phyloP scores from a whole-genome alignment of 2,113 vertebrate species.

The Pelmatolapia mariae region DNA sequence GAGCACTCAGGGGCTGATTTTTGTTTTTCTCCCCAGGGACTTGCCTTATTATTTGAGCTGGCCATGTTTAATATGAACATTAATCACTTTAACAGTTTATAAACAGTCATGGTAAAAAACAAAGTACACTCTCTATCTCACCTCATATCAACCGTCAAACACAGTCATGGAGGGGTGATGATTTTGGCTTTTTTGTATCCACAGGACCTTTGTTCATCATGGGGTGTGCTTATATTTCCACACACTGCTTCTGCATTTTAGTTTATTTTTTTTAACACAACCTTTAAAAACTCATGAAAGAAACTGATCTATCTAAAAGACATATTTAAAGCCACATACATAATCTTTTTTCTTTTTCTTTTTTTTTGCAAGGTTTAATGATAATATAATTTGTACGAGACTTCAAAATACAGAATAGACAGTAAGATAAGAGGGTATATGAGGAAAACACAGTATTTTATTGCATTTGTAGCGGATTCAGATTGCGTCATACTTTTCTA shows the following conservation, averaged over 20 bases:
- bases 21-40: not conserved
- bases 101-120: not conserved
- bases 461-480: not conserved
- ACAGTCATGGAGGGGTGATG: not conserved
- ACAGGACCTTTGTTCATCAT: not conserved
- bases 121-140: accelerated
- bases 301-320: not conserved
- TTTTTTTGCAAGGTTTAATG: not conserved
- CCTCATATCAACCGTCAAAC: not conserved
- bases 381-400: not conserved
- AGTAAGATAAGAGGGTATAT: not conserved
- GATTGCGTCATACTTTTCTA: not conserved
- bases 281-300: not conserved
- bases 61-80: not conserved
- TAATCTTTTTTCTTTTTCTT: not conserved
- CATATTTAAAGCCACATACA: not conserved
- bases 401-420: not conserved
- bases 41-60: not conserved
- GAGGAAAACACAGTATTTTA: not conserved
- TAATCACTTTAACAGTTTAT: not conserved
- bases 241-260: not conserved
- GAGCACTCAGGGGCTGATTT: not conserved
- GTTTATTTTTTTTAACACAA: accelerated
- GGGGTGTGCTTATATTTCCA: not conserved
- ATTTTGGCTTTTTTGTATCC: not conserved